Conservation (phyloP, 1,140 invertebrate genomes). For the Mamestra configurata region DNA sequence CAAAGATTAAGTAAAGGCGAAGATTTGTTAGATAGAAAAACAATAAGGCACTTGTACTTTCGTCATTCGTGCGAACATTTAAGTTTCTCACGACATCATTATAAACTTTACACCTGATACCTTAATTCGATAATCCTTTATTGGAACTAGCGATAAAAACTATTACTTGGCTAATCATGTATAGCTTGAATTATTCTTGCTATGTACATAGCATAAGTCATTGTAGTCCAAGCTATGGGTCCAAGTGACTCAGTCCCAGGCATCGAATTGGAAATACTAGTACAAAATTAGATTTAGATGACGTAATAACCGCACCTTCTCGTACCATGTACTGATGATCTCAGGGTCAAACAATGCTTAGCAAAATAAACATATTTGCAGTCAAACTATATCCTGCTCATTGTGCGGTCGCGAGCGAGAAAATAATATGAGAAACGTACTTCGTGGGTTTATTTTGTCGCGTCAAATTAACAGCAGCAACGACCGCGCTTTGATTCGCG, state of each 20-base stretch:
- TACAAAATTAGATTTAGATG: conserved; percentile 21
- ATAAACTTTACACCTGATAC: neutral
- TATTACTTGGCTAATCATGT: neutral
- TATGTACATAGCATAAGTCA: conserved; percentile 8
- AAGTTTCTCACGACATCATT: conserved; percentile 39
- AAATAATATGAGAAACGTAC: neutral
- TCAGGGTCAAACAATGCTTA: conserved; percentile 36
- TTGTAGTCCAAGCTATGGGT: neutral
- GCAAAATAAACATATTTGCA: conserved; percentile 28
- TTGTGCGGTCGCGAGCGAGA: neutral
- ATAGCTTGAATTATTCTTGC: conserved; percentile 11
- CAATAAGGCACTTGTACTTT: neutral
- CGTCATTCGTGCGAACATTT: conserved; percentile 20
- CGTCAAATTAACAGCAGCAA: conserved; percentile 42
- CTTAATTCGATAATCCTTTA: conserved; percentile 33
- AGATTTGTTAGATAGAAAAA: conserved; percentile 6
- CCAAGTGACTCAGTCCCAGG: conserved; percentile 32
- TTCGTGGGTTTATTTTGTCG: neutral
- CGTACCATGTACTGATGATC: conserved; percentile 24
- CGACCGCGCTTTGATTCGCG: conserved; percentile 50
- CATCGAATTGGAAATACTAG: conserved; percentile 33
- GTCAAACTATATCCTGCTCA: conserved; percentile 6
- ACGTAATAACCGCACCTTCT: conserved; percentile 36
- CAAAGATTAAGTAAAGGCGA: neutral
- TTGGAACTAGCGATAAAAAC: conserved; percentile 23